A percentile compares a stretch with the other conserved stretches of the same genome.
Evolutionary conservation across 1,140 invertebrate species (phyloP).

Genomic region (Globodera ellingtonae): DNA sequence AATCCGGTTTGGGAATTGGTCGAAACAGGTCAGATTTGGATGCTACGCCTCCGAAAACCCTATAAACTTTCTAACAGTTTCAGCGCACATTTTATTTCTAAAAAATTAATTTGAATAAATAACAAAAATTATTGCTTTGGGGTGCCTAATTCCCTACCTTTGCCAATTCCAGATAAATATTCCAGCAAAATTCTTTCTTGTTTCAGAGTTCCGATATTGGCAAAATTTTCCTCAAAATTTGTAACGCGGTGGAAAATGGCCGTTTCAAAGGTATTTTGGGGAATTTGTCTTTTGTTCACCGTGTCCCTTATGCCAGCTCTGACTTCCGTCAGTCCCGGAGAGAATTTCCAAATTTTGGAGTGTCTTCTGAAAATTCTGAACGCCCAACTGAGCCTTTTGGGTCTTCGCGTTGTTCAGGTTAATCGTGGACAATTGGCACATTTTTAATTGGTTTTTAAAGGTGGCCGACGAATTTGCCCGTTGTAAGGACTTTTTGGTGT

Average conservation of each 20-base stretch:
- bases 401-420: constrained; percentile 16
- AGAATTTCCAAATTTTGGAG: constrained; percentile 14
- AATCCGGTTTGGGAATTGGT: too few species aligned
- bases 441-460: background rate
- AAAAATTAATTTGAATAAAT: too few species aligned
- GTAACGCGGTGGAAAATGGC: constrained; percentile 4
- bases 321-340: background rate
- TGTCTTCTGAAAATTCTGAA: constrained; percentile 17
- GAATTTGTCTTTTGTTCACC: background rate
- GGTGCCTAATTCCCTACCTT: too few species aligned
- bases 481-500: constrained; percentile 22
- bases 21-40: too few species aligned
- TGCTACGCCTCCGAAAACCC: too few species aligned
- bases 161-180: too few species aligned
- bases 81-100: too few species aligned
- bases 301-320: constrained; percentile 9
- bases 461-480: constrained; percentile 27
- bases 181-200: background rate
- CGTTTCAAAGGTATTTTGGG: constrained; percentile 8
- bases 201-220: constrained; percentile 18
- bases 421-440: background rate
- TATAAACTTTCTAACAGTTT: too few species aligned
- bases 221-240: constrained; percentile 29
- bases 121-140: too few species aligned
- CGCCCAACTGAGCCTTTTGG: constrained; percentile 17